phyloP scores from a whole-genome alignment of 2,888 invertebrate species.

The Chalcosyrphus nemorum region DNA sequence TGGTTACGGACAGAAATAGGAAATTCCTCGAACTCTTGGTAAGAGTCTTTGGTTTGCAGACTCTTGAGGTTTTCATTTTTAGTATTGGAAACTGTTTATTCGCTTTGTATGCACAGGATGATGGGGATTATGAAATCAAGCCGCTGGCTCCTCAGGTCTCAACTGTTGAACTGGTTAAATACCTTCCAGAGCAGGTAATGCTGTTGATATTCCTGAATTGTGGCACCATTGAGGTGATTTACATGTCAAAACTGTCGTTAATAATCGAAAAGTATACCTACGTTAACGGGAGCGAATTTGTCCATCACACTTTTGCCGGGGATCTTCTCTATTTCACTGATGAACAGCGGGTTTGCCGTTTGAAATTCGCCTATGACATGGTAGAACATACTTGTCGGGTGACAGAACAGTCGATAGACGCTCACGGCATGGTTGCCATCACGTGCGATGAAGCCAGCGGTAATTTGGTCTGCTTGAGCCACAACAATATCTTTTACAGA shows the following conservation, averaged over 20 bases:
- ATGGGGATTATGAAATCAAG: constrained; percentile 38
- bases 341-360: constrained; percentile 76
- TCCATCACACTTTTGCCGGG: constrained; percentile 75
- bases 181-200: constrained; percentile 75
- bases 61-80: constrained; percentile 77
- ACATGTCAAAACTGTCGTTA: constrained; percentile 74
- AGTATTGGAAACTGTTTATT: constrained; percentile 78
- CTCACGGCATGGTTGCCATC: constrained; percentile 78
- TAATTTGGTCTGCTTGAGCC: constrained; percentile 79
- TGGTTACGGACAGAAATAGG: constrained; percentile 74
- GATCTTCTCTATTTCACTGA: constrained; percentile 78
- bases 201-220: constrained; percentile 77
- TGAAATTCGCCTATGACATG: constrained; percentile 75
- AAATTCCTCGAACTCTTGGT: constrained; percentile 76
- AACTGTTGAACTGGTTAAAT: constrained; percentile 75
- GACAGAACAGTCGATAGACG: constrained; percentile 74
- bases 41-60: constrained; percentile 56
- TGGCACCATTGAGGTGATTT: constrained; percentile 80
- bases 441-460: constrained; percentile 77
- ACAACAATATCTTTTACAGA: constrained; percentile 80
- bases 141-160: constrained; percentile 74
- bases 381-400: constrained; percentile 75
- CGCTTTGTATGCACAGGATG: constrained; percentile 66
- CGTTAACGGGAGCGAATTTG: constrained; percentile 76
- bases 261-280: constrained; percentile 76